Percentiles rank a stretch among this genome's conserved stretches.
These are phyloP conservation scores for Eupithecia inturbata DNA, from an alignment of 2,888 invertebrate genomes.

Conservation along the genomic window DNA sequence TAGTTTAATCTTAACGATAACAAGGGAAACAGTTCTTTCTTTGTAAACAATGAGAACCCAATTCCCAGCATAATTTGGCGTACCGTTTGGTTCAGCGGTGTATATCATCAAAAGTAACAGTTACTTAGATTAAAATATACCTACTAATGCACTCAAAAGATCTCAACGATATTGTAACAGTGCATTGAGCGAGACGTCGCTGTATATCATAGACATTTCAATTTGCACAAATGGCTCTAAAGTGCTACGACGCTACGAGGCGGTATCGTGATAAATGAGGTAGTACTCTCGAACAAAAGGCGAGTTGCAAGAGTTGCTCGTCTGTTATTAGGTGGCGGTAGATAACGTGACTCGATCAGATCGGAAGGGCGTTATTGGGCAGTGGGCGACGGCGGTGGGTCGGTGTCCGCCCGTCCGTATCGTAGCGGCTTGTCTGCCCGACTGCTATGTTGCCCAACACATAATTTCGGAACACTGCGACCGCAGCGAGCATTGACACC, in stretches of 20 bases:
- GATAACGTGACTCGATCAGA: slow-evolving; percentile 66
- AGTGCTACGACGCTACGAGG: slow-evolving; percentile 62
- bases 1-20: slow-evolving; percentile 33
- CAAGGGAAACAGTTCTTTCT: slow-evolving; percentile 55
- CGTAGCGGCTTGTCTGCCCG: slow-evolving; percentile 53
- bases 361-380: slow-evolving; percentile 67
- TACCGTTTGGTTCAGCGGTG: slow-evolving; percentile 74
- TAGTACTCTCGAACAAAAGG: slow-evolving; percentile 35
- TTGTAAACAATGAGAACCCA: slow-evolving; percentile 74
- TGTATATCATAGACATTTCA: slow-evolving; percentile 46
- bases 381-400: slow-evolving; percentile 60
- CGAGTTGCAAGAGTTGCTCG: slow-evolving; percentile 28
- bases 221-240: slow-evolving; percentile 43
- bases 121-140: slow-evolving; percentile 68
- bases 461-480: slow-evolving; percentile 81
- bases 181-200: slow-evolving; percentile 19
- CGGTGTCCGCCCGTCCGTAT: slow-evolving; percentile 58
- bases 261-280: slow-evolving; percentile 37
- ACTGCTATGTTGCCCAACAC: slow-evolving; percentile 73
- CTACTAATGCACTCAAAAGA: slow-evolving; percentile 59
- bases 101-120: slow-evolving; percentile 69
- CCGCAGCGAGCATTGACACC: slow-evolving; percentile 83
- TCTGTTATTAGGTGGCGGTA: slow-evolving; percentile 46
- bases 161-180: slow-evolving; percentile 55
- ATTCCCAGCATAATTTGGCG: slow-evolving; percentile 80